Conservation (phyloP, 2,113 vertebrate genomes). For the Dromaius novaehollandiae region DNA sequence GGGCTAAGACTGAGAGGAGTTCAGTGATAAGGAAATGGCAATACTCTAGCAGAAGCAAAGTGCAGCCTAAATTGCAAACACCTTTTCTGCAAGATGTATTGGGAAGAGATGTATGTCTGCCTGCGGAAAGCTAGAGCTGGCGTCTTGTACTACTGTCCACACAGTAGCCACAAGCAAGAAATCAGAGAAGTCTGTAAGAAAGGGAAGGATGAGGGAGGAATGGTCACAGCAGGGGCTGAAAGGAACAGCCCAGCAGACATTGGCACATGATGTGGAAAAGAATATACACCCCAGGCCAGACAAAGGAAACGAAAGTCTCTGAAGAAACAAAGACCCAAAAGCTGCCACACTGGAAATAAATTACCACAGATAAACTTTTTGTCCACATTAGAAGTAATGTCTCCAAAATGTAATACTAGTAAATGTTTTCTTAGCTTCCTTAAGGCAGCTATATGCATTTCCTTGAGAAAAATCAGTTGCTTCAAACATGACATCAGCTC, state of each 20-base stretch:
- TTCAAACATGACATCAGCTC: neutral
- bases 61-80: fast-evolving
- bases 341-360: neutral
- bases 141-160: neutral
- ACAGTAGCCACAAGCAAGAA: too few species aligned
- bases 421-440: neutral
- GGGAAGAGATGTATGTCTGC: neutral
- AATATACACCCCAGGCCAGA: neutral
- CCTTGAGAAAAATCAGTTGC: neutral
- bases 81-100: neutral
- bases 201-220: too few species aligned
- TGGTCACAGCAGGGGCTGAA: neutral
- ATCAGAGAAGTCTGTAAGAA: too few species aligned
- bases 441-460: neutral
- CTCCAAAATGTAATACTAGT: fast-evolving
- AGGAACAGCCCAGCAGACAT: neutral
- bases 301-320: neutral
- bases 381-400: neutral
- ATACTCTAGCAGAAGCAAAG: neutral
- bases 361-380: neutral
- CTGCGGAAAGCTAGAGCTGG: neutral
- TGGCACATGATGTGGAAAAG: too few species aligned
- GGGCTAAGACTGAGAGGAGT: neutral
- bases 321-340: neutral
- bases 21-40: neutral